Evolutionary conservation across 1,140 invertebrate genomes (phyloP).

Genomic region (Drosophila teissieri): DNA sequence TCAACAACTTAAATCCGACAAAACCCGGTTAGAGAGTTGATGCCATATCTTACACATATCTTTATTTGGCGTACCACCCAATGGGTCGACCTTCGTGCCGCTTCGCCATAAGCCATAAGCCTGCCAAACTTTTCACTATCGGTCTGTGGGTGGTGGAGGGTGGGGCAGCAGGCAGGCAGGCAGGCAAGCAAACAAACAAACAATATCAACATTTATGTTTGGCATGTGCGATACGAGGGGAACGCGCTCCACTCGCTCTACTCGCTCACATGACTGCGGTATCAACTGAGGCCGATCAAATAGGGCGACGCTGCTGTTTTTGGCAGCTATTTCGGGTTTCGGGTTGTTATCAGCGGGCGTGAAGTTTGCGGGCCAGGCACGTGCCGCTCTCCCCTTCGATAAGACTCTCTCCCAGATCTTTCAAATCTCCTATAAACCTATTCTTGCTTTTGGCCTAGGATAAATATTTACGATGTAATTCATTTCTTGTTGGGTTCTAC

Average conservation of each 20-base stretch:
- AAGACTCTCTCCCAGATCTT: neutral
- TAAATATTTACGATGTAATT: too few relatives aligned
- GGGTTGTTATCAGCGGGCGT: constrained; percentile 24
- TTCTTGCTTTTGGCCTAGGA: too few relatives aligned
- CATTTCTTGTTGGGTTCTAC: too few relatives aligned
- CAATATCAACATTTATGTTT: constrained; percentile 62
- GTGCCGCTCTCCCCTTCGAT: constrained; percentile 45
- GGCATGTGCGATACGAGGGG: constrained; percentile 45
- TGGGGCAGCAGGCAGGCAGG: neutral
- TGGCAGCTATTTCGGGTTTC: constrained; percentile 30
- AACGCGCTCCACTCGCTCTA: constrained; percentile 20
- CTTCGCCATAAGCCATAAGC: constrained; percentile 23
- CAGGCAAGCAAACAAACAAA: constrained; percentile 39
- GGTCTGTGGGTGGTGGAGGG: neutral
- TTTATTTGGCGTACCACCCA: neutral
- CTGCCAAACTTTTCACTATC: constrained; percentile 36
- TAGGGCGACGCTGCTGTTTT: constrained; percentile 22
- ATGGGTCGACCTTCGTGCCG: neutral
- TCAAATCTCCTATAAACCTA: too few relatives aligned
- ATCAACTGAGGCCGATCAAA: constrained; percentile 46
- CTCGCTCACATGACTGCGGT: constrained; percentile 47
- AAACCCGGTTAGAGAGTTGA: neutral
- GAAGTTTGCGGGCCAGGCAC: constrained; percentile 32
- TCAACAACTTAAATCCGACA: neutral
- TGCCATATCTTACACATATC: neutral